Percentiles rank a stretch among this genome's conserved stretches.
Conservation (phyloP, 2,113 vertebrate species). For the Ictidomys tridecemlineatus region DNA sequence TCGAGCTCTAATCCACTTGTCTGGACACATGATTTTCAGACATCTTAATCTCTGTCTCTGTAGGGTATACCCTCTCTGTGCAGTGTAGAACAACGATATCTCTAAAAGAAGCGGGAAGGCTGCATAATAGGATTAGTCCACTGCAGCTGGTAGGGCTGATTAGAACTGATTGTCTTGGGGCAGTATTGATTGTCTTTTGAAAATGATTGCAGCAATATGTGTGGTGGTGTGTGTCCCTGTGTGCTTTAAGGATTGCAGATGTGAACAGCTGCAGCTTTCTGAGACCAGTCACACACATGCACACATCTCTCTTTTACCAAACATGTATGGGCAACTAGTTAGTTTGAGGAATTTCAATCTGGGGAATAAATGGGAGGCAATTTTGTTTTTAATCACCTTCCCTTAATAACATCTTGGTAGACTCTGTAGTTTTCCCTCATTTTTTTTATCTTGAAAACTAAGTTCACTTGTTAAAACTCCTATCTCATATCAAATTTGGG, state of each 20-base stretch:
- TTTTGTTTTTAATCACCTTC: constrained; percentile 69
- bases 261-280: constrained; percentile 70
- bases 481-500: not conserved
- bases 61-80: not conserved
- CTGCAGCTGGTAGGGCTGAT: constrained; percentile 14
- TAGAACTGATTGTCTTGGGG: constrained; percentile 51
- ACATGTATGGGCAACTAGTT: constrained; percentile 25
- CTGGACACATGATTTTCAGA: not conserved
- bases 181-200: constrained; percentile 65
- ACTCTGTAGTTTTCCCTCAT: not conserved
- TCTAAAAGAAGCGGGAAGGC: not conserved
- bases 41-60: not conserved
- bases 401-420: constrained; percentile 37
- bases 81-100: not conserved
- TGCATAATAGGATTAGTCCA: constrained; percentile 37
- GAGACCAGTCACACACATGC: constrained; percentile 59
- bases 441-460: constrained; percentile 48
- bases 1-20: not conserved
- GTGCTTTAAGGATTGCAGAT: constrained; percentile 24
- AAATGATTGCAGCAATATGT: not conserved
- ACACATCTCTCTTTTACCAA: constrained; percentile 72
- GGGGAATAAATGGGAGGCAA: constrained; percentile 57
- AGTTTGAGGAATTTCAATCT: constrained; percentile 61
- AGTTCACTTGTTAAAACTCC: not conserved
- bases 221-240: not conserved